Percentiles rank a stretch among this genome's conserved stretches.
Conservation (phyloP, 2,888 invertebrate genomes). For the Hyposoter didymator region DNA sequence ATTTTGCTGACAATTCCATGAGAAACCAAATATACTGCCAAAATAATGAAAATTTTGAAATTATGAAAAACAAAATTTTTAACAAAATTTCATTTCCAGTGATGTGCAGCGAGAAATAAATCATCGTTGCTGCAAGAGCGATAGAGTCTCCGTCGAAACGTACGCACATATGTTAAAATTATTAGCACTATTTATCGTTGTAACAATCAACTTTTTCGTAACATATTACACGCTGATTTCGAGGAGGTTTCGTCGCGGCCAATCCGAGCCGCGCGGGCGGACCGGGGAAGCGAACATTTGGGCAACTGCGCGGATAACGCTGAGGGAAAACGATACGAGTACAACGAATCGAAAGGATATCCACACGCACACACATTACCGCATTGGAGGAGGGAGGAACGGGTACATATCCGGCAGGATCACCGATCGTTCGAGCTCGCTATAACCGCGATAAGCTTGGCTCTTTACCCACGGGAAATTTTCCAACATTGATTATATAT, state of each 20-base stretch:
- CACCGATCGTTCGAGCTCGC: conserved; percentile 36
- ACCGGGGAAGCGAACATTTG: conserved; percentile 3
- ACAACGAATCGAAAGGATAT: conserved; percentile 14
- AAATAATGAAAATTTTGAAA: too few relatives aligned
- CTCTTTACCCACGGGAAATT: conserved; percentile 72
- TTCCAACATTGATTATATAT: conserved; percentile 53
- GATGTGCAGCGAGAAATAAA: background rate
- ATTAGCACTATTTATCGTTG: background rate
- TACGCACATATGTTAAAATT: background rate
- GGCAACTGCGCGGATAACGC: background rate
- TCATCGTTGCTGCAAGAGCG: background rate
- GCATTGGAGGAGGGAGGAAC: conserved; percentile 62
- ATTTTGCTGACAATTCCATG: too few relatives aligned
- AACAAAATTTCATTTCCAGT: too few relatives aligned
- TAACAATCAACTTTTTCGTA: background rate
- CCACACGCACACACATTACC: background rate
- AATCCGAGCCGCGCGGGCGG: background rate
- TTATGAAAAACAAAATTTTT: too few relatives aligned
- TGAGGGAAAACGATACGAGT: conserved; percentile 31
- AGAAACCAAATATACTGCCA: too few relatives aligned
- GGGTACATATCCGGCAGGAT: conserved; percentile 37
- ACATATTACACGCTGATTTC: background rate
- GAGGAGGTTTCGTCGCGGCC: background rate
- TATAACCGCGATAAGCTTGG: conserved; percentile 57
- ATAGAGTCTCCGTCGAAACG: background rate